phyloP scores from a whole-genome alignment of 2,113 vertebrate genomes.

The Halichoerus grypus region DNA sequence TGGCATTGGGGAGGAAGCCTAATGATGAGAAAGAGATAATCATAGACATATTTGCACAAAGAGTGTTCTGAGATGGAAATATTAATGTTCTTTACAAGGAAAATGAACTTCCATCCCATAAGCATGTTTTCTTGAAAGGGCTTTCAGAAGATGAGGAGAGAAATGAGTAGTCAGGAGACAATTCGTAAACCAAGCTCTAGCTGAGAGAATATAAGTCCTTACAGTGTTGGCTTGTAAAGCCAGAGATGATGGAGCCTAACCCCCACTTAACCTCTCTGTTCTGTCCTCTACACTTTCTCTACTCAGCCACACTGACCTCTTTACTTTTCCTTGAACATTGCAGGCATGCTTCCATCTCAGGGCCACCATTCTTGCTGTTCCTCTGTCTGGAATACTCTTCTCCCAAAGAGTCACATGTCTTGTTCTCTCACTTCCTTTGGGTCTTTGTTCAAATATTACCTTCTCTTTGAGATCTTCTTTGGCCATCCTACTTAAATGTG shows the following conservation, averaged over 20 bases:
- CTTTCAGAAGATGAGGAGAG: neutral
- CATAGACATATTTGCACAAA: neutral
- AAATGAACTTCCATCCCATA: neutral
- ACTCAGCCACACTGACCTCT: neutral
- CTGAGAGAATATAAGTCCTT: neutral
- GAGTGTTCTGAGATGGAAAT: neutral
- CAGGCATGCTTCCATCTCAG: neutral
- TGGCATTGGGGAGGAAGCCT: neutral
- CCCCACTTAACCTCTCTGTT: neutral
- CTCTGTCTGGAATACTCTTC: neutral
- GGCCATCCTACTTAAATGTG: neutral
- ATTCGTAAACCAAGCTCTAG: neutral
- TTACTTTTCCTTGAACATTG: neutral
- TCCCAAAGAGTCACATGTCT: neutral
- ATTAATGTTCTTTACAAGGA: neutral
- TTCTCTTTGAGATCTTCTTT: neutral
- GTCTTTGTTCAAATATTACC: neutral
- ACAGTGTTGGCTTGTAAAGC: neutral
- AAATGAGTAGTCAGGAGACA: neutral
- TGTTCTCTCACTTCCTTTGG: neutral
- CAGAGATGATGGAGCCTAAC: neutral
- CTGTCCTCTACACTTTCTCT: neutral
- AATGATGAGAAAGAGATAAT: neutral
- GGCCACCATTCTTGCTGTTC: neutral
- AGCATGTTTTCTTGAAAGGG: neutral